A percentile compares a stretch with the other conserved stretches of the same genome.
Evolutionary conservation across 2,888 invertebrate species (phyloP).

Genomic region (Linnaemya vulpina): DNA sequence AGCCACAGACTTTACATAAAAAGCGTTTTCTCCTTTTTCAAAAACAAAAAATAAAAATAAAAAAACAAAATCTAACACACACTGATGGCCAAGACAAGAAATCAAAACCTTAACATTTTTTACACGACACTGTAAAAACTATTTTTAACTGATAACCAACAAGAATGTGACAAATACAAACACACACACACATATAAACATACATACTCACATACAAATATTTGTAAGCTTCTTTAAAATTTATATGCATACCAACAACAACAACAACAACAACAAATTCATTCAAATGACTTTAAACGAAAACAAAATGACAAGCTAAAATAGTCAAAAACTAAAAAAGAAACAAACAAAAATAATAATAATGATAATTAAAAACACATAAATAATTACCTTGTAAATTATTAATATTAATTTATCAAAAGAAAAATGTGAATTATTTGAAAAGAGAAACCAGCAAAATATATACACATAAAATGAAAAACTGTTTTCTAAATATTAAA

Average conservation of each 20-base stretch:
- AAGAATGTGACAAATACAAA: slow-evolving; percentile 18
- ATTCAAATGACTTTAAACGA: slow-evolving; percentile 30
- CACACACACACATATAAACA: neutral
- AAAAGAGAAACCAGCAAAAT: slow-evolving; percentile 53
- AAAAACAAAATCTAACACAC: neutral
- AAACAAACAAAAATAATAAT: slow-evolving; percentile 44
- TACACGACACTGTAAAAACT: slow-evolving; percentile 45
- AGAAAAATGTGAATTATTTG: slow-evolving; percentile 59
- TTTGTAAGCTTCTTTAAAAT: slow-evolving; percentile 46
- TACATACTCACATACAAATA: neutral
- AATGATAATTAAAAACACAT: neutral
- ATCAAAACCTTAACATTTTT: slow-evolving; percentile 30
- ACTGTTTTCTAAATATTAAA: slow-evolving; percentile 69
- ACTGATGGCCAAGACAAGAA: slow-evolving; percentile 25
- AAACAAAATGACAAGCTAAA: slow-evolving; percentile 56
- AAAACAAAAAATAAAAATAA: slow-evolving; percentile 49
- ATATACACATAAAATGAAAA: slow-evolving; percentile 65
- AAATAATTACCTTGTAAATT: slow-evolving; percentile 62
- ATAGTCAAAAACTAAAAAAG: slow-evolving; percentile 43
- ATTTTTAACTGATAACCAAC: slow-evolving; percentile 1
- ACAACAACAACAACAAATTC: slow-evolving; percentile 21
- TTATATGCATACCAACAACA: slow-evolving; percentile 37
- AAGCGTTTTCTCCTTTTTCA: slow-evolving; percentile 49
- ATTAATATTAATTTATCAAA: slow-evolving; percentile 66
- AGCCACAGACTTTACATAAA: slow-evolving; percentile 26